Evolutionary conservation across 1,140 invertebrate species (phyloP).

Genomic region (Hyles vespertilio): DNA sequence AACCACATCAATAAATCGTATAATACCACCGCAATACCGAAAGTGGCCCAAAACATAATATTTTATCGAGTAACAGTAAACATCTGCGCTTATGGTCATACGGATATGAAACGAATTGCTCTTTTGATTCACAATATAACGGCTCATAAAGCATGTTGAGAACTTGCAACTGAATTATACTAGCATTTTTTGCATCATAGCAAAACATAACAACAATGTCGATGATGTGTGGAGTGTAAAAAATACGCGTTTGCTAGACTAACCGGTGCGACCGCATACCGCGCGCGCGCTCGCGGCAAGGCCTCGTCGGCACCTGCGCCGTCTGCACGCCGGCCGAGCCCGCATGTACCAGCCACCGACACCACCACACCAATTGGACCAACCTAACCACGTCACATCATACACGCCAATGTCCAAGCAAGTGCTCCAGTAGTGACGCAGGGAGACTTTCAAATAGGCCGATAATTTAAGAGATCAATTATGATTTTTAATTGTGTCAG

Average conservation of each 20-base stretch:
- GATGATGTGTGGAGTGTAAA: conserved; percentile 69
- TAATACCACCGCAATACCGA: too few relatives aligned
- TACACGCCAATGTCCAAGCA: too few relatives aligned
- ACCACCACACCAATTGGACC: too few relatives aligned
- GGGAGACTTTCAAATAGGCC: too few relatives aligned
- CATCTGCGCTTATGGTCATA: conserved; percentile 22
- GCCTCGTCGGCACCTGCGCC: conserved; percentile 55
- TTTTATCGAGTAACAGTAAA: conserved; percentile 19
- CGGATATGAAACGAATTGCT: conserved; percentile 18
- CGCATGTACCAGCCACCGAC: conserved; percentile 7
- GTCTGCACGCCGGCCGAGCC: conserved; percentile 21
- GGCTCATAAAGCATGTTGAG: conserved; percentile 21
- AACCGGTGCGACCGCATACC: conserved; percentile 73
- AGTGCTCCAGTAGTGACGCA: too few relatives aligned
- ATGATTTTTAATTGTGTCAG: too few relatives aligned
- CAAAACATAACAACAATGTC: conserved; percentile 70
- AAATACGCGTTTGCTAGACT: conserved; percentile 69
- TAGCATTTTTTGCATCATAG: conserved; percentile 61
- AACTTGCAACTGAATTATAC: conserved; percentile 28
- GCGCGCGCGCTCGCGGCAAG: conserved; percentile 62
- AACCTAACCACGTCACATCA: too few relatives aligned
- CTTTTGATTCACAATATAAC: conserved; percentile 23
- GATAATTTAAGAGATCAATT: too few relatives aligned
- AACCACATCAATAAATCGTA: too few relatives aligned
- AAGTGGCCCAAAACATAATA: too few relatives aligned